phyloP scores from a whole-genome alignment of 2,113 vertebrate species.

The Eretmochelys imbricata region DNA sequence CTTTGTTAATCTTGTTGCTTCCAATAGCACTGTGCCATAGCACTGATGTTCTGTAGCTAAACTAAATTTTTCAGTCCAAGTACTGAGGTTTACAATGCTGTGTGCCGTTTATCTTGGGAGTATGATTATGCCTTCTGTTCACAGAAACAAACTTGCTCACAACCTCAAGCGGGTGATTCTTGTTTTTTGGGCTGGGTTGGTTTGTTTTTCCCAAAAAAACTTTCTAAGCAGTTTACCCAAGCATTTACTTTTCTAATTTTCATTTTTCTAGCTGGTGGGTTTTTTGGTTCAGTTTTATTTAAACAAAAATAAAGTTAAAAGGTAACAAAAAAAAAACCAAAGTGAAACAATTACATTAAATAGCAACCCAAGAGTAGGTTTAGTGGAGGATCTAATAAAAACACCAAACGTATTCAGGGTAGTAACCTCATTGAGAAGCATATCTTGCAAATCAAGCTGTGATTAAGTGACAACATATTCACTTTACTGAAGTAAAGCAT shows the following conservation, averaged over 20 bases:
- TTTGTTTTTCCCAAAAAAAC: neutral
- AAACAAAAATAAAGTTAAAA: neutral
- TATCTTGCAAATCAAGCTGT: neutral
- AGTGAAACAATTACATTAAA: neutral
- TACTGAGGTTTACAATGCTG: neutral
- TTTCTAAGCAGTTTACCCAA: neutral
- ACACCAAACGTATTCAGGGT: neutral
- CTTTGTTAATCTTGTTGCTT: neutral
- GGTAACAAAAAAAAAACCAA: neutral
- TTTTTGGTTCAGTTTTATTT: neutral
- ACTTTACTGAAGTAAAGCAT: neutral
- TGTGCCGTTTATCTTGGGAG: neutral
- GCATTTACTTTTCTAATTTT: neutral
- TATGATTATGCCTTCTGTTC: neutral
- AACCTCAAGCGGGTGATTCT: neutral
- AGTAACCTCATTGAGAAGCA: neutral
- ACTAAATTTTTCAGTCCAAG: neutral
- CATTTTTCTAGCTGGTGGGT: accelerated
- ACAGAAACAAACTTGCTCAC: neutral
- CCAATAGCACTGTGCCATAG: neutral
- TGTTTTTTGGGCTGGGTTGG: neutral
- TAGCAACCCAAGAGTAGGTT: accelerated
- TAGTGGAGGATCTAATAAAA: neutral
- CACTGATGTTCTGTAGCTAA: constrained; percentile 21
- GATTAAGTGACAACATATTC: neutral